phyloP scores from a whole-genome alignment of 2,113 vertebrate genomes.

The Cardinalis cardinalis region DNA sequence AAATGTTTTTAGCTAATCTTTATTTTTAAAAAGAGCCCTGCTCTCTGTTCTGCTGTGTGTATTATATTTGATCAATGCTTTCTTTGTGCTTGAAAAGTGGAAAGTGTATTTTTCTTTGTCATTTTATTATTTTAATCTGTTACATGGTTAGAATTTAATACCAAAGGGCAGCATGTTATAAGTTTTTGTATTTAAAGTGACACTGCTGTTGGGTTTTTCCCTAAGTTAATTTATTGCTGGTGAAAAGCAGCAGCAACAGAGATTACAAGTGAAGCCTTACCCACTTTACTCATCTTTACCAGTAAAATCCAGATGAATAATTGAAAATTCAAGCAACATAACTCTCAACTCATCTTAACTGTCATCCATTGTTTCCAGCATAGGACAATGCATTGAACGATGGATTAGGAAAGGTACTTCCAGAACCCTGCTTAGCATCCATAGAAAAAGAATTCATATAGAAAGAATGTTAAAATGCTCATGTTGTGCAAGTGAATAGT shows the following conservation, averaged over 20 bases:
- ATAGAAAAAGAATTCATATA: too few relatives aligned
- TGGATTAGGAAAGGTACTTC: not conserved
- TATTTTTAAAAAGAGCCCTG: conserved; percentile 26
- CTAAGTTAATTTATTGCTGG: not conserved
- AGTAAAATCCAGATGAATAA: not conserved
- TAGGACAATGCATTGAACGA: not conserved
- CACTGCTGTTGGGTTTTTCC: not conserved
- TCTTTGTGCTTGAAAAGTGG: conserved; percentile 15
- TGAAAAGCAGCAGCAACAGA: not conserved
- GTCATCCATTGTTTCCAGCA: not conserved
- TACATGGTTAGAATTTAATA: conserved; percentile 13
- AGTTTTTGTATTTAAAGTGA: conserved; percentile 11
- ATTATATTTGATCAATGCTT: conserved; percentile 48
- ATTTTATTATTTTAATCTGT: conserved; percentile 53
- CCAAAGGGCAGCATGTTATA: not conserved
- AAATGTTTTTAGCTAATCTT: conserved; percentile 52
- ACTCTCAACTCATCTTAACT: not conserved
- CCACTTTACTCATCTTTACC: not conserved
- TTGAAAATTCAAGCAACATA: not conserved
- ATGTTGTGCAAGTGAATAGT: not conserved
- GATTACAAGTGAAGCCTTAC: not conserved
- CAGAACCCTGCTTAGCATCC: not conserved
- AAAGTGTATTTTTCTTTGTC: conserved; percentile 46
- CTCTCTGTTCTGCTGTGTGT: not conserved
- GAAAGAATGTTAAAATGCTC: not conserved